These are phyloP conservation scores for Haemorhous mexicanus DNA, from an alignment of 2,113 vertebrate species.

Conservation along the genomic window DNA sequence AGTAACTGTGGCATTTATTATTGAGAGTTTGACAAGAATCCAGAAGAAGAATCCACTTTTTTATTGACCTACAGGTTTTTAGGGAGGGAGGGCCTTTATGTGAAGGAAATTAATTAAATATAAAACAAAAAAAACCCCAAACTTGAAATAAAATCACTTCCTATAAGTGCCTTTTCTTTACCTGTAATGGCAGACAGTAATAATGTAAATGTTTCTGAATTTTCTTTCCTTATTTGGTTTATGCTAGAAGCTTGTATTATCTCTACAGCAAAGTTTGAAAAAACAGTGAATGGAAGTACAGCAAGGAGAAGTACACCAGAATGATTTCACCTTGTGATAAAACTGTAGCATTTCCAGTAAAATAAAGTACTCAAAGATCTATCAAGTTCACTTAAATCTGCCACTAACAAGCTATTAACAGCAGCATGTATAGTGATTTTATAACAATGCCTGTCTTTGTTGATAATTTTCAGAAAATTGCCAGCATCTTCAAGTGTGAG, in stretches of 20 bases:
- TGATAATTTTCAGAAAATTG: constrained; percentile 18
- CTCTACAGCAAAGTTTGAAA: background rate
- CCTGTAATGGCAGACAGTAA: background rate
- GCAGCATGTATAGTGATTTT: background rate
- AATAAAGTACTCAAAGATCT: background rate
- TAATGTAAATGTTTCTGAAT: background rate
- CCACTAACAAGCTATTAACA: background rate
- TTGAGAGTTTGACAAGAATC: background rate
- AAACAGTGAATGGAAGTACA: background rate
- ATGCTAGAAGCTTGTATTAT: background rate
- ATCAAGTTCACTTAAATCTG: background rate
- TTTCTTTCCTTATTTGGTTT: background rate
- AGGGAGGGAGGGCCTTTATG: background rate
- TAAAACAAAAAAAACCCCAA: background rate
- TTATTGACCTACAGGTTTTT: background rate
- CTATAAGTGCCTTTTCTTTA: background rate
- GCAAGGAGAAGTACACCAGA: background rate
- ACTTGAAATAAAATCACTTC: background rate
- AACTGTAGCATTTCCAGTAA: background rate
- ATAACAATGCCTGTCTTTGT: background rate
- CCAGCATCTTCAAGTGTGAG: constrained; percentile 14
- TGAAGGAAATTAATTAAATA: background rate
- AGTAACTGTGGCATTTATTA: background rate
- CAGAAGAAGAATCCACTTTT: background rate
- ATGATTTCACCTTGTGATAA: background rate